phyloP scores from a whole-genome alignment of 2,888 invertebrate species.

The Acleris cristana region DNA sequence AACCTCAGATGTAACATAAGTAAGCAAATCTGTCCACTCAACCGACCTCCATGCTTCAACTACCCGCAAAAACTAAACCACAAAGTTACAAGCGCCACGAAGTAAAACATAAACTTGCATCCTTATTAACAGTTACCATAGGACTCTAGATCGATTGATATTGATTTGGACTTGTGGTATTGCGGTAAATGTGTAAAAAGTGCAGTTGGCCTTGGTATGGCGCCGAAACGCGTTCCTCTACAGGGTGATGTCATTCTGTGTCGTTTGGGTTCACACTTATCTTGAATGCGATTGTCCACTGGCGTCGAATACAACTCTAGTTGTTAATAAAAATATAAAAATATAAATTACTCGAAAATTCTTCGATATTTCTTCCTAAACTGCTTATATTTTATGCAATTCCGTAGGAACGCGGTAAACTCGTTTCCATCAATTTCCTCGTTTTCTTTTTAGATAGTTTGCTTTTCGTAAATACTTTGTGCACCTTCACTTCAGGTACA shows the following conservation, averaged over 20 bases:
- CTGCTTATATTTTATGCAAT: too few species aligned
- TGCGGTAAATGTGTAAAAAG: constrained; percentile 14
- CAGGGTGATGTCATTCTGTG: constrained; percentile 22
- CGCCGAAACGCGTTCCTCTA: constrained; percentile 26
- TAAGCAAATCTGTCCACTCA: constrained; percentile 20
- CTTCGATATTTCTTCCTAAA: too few species aligned
- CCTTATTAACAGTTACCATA: not conserved
- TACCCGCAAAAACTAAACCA: constrained; percentile 23
- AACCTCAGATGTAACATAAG: constrained; percentile 14
- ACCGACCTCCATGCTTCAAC: constrained; percentile 18
- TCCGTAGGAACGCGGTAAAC: too few species aligned
- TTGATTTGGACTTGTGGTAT: not conserved
- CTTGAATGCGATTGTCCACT: not conserved
- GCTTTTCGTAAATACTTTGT: too few species aligned
- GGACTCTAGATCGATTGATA: not conserved
- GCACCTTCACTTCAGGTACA: too few species aligned
- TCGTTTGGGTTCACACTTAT: constrained; percentile 3
- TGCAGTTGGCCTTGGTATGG: constrained; percentile 19
- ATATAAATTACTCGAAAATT: too few species aligned
- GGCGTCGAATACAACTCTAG: not conserved
- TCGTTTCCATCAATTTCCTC: too few species aligned
- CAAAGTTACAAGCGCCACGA: not conserved
- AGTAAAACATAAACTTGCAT: not conserved
- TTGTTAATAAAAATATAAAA: not conserved
- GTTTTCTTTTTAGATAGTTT: too few species aligned